phyloP scores from a whole-genome alignment of 2,888 invertebrate species.

The Lissocephala sabroskyi region DNA sequence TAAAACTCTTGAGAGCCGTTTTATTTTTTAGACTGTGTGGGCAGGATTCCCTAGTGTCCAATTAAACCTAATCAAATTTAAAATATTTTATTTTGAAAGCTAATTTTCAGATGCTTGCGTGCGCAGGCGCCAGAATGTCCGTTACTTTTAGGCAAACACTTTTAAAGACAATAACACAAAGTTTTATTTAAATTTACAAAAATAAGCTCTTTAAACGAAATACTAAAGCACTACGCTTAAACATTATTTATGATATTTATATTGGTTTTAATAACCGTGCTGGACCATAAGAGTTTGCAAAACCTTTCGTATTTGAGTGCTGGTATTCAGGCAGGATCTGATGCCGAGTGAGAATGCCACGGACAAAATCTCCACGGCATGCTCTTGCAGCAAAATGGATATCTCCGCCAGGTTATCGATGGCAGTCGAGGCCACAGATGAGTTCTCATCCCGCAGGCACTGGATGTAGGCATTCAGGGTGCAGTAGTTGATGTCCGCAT shows the following conservation, averaged over 20 bases:
- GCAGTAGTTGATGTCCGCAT: conserved; percentile 74
- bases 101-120: too few species aligned
- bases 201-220: too few species aligned
- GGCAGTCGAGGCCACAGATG: conserved; percentile 84
- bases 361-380: conserved; percentile 83
- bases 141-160: too few species aligned
- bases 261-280: conserved; percentile 78
- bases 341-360: conserved; percentile 89
- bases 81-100: too few species aligned
- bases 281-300: conserved; percentile 87
- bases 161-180: too few species aligned
- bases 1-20: too few species aligned
- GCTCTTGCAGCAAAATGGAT: conserved; percentile 87
- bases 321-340: conserved; percentile 83
- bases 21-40: too few species aligned
- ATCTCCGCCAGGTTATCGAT: conserved; percentile 89
- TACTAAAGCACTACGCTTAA: too few species aligned
- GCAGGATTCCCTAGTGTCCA: too few species aligned
- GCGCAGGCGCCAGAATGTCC: too few species aligned
- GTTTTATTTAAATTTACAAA: too few species aligned
- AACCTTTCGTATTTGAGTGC: conserved; percentile 83
- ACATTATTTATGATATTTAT: neutral
- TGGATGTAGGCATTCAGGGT: conserved; percentile 85
- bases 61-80: too few species aligned
- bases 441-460: conserved; percentile 85